Percentiles rank a stretch among this genome's conserved stretches.
Conservation (phyloP, 2,113 vertebrate genomes). For the Rhinopomastus cyanomelas region DNA sequence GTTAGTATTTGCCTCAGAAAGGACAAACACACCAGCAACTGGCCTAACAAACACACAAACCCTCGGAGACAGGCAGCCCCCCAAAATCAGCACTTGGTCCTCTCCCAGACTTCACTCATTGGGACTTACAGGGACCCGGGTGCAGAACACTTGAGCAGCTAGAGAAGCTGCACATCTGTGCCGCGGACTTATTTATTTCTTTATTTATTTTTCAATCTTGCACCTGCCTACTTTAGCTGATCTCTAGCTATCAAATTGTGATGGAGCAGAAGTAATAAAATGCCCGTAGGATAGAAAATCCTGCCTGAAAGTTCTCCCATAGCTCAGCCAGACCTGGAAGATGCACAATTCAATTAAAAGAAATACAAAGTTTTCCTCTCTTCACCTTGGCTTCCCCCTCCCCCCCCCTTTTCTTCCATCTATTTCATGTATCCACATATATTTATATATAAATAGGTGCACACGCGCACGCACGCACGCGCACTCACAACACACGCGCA, state of each 20-base stretch:
- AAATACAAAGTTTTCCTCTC: slow-evolving; percentile 53
- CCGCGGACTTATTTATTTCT: background rate
- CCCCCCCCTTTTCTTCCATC: background rate
- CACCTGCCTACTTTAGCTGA: slow-evolving; percentile 42
- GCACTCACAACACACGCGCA: background rate
- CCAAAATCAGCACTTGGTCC: background rate
- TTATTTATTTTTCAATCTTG: slow-evolving; percentile 38
- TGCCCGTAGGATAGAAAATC: background rate
- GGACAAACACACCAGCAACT: background rate
- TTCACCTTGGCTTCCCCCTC: slow-evolving; percentile 23
- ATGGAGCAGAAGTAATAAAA: slow-evolving; percentile 46
- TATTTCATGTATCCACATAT: slow-evolving; percentile 9
- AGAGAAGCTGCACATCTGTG: background rate
- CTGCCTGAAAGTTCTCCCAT: background rate
- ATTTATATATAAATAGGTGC: background rate
- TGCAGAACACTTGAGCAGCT: background rate
- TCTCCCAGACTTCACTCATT: slow-evolving; percentile 2
- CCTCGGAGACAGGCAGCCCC: background rate
- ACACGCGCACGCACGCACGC: background rate
- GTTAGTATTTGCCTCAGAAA: background rate
- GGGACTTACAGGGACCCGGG: background rate
- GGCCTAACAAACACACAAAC: background rate
- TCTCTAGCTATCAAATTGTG: slow-evolving; percentile 51
- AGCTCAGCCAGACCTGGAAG: slow-evolving; percentile 6
- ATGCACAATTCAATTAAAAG: slow-evolving; percentile 36